Evolutionary conservation across 2,888 invertebrate species (phyloP).

Genomic region (Emmelina monodactyla): DNA sequence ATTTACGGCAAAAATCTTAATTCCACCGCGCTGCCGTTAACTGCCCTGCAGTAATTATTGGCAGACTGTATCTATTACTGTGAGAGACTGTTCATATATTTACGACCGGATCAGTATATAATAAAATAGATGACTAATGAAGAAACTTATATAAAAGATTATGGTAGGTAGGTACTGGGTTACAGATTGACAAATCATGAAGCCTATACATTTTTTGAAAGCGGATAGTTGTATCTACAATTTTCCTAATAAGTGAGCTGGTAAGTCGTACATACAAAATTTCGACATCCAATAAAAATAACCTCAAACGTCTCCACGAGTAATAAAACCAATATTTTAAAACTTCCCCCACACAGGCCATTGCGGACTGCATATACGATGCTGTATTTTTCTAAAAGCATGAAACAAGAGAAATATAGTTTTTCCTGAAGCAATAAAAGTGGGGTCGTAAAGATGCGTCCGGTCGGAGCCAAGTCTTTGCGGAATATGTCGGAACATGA

Average conservation of each 20-base stretch:
- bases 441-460: slow-evolving; percentile 49
- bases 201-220: no score
- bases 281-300: no score
- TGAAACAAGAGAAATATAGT: slow-evolving; percentile 31
- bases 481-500: not conserved
- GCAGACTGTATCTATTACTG: slow-evolving; percentile 53
- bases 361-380: slow-evolving; percentile 1
- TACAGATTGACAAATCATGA: no score
- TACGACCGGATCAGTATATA: not conserved
- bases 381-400: slow-evolving; percentile 20
- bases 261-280: no score
- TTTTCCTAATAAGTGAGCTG: no score
- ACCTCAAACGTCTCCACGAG: not conserved
- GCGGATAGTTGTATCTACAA: no score
- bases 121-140: no score
- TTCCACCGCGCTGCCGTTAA: slow-evolving; percentile 55
- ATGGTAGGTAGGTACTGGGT: no score
- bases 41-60: slow-evolving; percentile 61
- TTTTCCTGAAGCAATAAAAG: slow-evolving; percentile 58
- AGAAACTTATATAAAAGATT: no score
- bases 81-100: slow-evolving; percentile 21
- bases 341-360: not conserved
- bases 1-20: slow-evolving; percentile 66
- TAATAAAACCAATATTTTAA: slow-evolving; percentile 1
- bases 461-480: slow-evolving; percentile 40